Evolutionary conservation across 2,113 vertebrate species (phyloP).

Genomic region (Callorhinus ursinus): DNA sequence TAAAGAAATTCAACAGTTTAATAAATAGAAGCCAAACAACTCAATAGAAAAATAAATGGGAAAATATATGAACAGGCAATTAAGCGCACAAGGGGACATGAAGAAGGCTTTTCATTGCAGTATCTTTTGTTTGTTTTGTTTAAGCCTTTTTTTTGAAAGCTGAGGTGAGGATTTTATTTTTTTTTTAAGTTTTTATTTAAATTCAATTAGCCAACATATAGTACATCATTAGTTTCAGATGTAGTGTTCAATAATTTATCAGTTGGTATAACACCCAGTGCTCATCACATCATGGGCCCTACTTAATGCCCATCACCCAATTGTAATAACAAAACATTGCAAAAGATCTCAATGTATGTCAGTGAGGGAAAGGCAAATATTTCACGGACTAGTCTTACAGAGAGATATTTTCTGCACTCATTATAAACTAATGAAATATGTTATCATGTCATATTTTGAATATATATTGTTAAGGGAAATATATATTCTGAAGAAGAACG

Average conservation of each 20-base stretch:
- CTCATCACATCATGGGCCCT: background rate
- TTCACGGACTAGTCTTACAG: background rate
- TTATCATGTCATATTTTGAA: background rate
- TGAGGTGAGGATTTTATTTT: background rate
- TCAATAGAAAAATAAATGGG: background rate
- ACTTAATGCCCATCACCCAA: background rate
- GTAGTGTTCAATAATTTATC: background rate
- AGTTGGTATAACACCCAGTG: background rate
- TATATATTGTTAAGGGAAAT: conserved; percentile 28
- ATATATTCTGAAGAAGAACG: background rate
- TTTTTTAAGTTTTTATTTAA: background rate
- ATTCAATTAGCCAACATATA: background rate
- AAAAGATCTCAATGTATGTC: background rate
- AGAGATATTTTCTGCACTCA: background rate
- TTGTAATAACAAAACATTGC: background rate
- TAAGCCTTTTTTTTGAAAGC: background rate
- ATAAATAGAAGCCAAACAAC: background rate
- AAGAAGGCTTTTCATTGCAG: background rate
- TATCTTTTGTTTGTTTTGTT: background rate
- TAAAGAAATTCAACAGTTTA: background rate
- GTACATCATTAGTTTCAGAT: background rate
- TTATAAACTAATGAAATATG: background rate
- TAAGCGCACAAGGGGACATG: background rate
- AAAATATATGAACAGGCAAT: background rate
- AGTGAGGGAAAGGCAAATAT: background rate